Conservation (phyloP, 2,888 invertebrate species). For the Sicus ferrugineus region DNA sequence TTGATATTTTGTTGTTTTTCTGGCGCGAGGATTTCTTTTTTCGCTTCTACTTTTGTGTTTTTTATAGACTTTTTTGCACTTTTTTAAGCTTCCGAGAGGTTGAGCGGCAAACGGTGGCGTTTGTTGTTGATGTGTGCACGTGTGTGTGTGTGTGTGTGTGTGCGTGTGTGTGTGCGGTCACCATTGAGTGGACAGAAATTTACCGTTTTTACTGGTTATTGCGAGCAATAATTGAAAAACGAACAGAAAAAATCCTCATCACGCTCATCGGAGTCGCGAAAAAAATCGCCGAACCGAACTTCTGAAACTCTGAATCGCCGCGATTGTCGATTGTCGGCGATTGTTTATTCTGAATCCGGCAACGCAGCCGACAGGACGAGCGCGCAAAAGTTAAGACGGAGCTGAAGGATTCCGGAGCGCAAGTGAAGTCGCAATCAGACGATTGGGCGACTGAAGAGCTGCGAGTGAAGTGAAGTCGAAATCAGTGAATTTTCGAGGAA, state of each 20-base stretch:
- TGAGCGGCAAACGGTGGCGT: constrained; percentile 45
- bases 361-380: constrained; percentile 26
- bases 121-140: constrained; percentile 34
- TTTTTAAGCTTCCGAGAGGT: constrained; percentile 36
- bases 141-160: constrained; percentile 21
- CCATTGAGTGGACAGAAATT: constrained; percentile 18
- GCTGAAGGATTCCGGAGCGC: constrained; percentile 36
- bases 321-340: constrained; percentile 35
- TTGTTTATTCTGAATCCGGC: constrained; percentile 43
- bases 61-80: neutral
- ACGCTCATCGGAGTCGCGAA: constrained; percentile 11
- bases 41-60: too few species aligned
- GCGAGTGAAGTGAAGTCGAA: neutral
- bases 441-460: neutral
- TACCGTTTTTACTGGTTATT: constrained; percentile 27
- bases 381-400: constrained; percentile 11
- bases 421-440: neutral
- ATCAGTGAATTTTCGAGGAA: neutral
- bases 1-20: neutral
- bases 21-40: too few species aligned
- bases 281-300: neutral
- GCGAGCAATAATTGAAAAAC: constrained; percentile 13
- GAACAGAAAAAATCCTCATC: constrained; percentile 35
- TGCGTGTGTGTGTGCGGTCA: constrained; percentile 1
- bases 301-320: neutral